Conservation (phyloP, 1,140 invertebrate species). For the Drosophila navojoa region DNA sequence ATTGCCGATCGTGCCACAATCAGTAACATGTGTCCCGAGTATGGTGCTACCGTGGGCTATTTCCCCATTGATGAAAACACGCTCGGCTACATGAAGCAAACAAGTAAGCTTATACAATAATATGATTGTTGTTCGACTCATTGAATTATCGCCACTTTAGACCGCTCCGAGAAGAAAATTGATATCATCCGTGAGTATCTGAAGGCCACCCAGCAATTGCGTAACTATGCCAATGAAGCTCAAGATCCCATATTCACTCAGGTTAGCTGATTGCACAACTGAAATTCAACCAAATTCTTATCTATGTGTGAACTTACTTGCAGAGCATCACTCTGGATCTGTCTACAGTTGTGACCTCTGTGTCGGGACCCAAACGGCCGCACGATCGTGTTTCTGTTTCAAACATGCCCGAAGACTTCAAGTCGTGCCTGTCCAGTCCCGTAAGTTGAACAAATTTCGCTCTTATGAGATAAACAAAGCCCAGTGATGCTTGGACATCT, state of each 20-base stretch:
- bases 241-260: slow-evolving; percentile 95
- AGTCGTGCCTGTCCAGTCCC: slow-evolving; percentile 94
- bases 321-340: slow-evolving; percentile 95
- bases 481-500: slow-evolving; percentile 85
- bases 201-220: slow-evolving; percentile 90
- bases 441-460: slow-evolving; percentile 85
- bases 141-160: slow-evolving; percentile 84
- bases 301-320: slow-evolving; percentile 9
- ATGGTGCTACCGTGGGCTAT: slow-evolving; percentile 97
- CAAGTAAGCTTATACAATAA: slow-evolving; percentile 86
- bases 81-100: slow-evolving; percentile 93
- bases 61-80: slow-evolving; percentile 97
- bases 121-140: not conserved
- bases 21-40: slow-evolving; percentile 99
- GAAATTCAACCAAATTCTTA: not conserved
- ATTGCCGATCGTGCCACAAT: slow-evolving; percentile 97
- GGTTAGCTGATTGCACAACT: slow-evolving; percentile 76
- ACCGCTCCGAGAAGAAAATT: slow-evolving; percentile 93
- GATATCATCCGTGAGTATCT: slow-evolving; percentile 94
- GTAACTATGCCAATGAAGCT: slow-evolving; percentile 91
- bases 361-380: slow-evolving; percentile 98
- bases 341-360: slow-evolving; percentile 94
- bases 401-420: slow-evolving; percentile 96
- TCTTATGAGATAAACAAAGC: slow-evolving; percentile 86
- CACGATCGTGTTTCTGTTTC: slow-evolving; percentile 96